phyloP scores from a whole-genome alignment of 2,888 invertebrate species.

The Synanthedon vespiformis region DNA sequence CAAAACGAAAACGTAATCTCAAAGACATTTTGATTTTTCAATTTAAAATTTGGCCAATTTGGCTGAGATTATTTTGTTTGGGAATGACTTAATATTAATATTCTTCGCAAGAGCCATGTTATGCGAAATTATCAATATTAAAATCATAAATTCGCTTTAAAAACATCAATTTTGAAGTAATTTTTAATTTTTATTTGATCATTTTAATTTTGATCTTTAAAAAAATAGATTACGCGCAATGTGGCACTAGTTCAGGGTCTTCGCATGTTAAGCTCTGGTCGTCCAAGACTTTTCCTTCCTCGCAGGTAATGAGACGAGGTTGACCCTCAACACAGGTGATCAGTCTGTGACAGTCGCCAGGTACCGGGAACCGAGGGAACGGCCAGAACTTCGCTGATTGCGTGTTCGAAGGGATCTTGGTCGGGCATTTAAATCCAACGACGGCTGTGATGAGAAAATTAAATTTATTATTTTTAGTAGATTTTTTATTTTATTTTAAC shows the following conservation, averaged over 20 bases:
- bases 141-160: not conserved
- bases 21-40: not conserved
- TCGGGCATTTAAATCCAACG: slow-evolving; percentile 92
- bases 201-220: slow-evolving; percentile 36
- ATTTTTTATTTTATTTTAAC: too few relatives aligned
- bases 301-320: slow-evolving; percentile 89
- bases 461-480: too few relatives aligned
- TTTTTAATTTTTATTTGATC: not conserved
- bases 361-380: slow-evolving; percentile 89
- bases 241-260: slow-evolving; percentile 75
- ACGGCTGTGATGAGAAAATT: slow-evolving; percentile 71
- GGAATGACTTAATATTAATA: too few relatives aligned
- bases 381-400: slow-evolving; percentile 92
- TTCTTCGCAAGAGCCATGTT: too few relatives aligned
- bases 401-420: slow-evolving; percentile 83
- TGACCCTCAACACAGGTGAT: slow-evolving; percentile 93
- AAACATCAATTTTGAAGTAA: slow-evolving; percentile 4
- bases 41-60: not conserved
- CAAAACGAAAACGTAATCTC: slow-evolving; percentile 40
- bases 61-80: too few relatives aligned
- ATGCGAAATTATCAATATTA: not conserved
- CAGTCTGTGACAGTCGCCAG: slow-evolving; percentile 86
- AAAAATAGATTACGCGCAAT: slow-evolving; percentile 36
- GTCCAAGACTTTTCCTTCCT: slow-evolving; percentile 88
- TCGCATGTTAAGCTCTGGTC: slow-evolving; percentile 86